Base-by-base conservation (phyloP, 35 echinoderm and acorn worm genomes). In the Apostichopus japonicus region DNA sequence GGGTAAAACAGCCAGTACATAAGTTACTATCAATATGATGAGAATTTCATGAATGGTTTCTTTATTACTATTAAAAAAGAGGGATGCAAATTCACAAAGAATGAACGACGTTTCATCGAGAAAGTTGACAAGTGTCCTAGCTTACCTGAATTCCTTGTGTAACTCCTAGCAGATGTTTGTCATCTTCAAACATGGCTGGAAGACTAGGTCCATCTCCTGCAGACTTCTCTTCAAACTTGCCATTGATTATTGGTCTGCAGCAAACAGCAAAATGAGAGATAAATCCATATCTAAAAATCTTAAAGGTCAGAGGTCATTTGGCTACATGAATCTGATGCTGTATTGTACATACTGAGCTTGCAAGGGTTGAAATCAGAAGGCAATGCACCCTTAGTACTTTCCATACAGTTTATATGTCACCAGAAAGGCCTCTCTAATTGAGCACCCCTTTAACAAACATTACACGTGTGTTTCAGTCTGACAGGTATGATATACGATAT, bases 211-310 rank as follows among this genome's bases (percentile, higher is more conserved):
- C 97, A 94, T 98, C 97, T 54, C 97, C 97, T 23, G 94, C 93
- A 65, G 93, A 96, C 92, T 98, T 98, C 80, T 98, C 97, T 72
- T 98, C 97, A 87, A 98, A 96, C 79, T 98, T 98, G 87, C 95
- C 95, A 94, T 98, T 98, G 55, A 98, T 98, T 27, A 98, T 98
- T 79, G 97, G 97, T 92, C 97, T 98, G 90, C 33, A 86, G 65
- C 6, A 80, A 27, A 44, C 10, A 80, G 24, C 11, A 80, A 80
- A 24, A 80, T 67, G 63, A 44, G 63, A 67, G 19, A 67, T 67
- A 67, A 67, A 44, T 44, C 33, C 33, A 44, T 44, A 44, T 44
- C 33, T 44, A 4, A 44, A 44, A 44, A 44, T 44, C 33, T 44
- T 44, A 44, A 44, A 44, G 33, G 33, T 44, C 33, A 44, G 0